Conservation (phyloP, 2,797 vertebrate species). For the Neosilurus mollespiculum region DNA sequence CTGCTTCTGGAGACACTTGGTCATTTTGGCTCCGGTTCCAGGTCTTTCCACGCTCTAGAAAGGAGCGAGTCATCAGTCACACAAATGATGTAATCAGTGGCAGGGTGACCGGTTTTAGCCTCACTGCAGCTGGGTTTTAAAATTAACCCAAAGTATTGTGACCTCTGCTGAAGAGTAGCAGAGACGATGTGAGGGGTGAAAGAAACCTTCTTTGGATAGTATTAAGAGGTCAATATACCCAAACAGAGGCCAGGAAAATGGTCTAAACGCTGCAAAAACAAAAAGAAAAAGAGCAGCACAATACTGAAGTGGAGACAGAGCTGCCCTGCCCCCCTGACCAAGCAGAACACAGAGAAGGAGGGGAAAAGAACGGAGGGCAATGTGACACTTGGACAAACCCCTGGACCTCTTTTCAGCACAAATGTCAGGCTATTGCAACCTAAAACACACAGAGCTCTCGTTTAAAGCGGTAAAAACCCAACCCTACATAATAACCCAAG, state of each 20-base stretch:
- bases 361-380: constrained; percentile 25
- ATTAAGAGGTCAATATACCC: constrained; percentile 47
- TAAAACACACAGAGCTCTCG: constrained; percentile 43
- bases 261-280: constrained; percentile 33
- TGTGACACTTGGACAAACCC: constrained; percentile 48
- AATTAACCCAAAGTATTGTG: constrained; percentile 5
- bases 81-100: constrained; percentile 31
- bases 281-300: constrained; percentile 46
- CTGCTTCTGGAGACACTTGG: constrained; percentile 20
- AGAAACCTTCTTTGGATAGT: constrained; percentile 34
- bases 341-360: constrained; percentile 23
- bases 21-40: not conserved
- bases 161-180: constrained; percentile 30
- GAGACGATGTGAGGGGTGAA: not conserved
- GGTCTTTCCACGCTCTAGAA: constrained; percentile 10
- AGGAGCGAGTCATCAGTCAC: constrained; percentile 8
- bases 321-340: not conserved
- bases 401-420: constrained; percentile 51
- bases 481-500: constrained; percentile 27
- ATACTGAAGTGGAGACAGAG: constrained; percentile 17
- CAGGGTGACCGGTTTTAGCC: constrained; percentile 7
- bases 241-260: constrained; percentile 55
- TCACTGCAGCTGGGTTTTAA: constrained; percentile 37
- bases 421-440: constrained; percentile 45
- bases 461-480: constrained; percentile 36